A percentile compares a stretch with the other conserved stretches of the same genome.
These are phyloP conservation scores for Eidolon dupreanum DNA, from an alignment of 2,797 vertebrate species.

Conservation along the genomic window DNA sequence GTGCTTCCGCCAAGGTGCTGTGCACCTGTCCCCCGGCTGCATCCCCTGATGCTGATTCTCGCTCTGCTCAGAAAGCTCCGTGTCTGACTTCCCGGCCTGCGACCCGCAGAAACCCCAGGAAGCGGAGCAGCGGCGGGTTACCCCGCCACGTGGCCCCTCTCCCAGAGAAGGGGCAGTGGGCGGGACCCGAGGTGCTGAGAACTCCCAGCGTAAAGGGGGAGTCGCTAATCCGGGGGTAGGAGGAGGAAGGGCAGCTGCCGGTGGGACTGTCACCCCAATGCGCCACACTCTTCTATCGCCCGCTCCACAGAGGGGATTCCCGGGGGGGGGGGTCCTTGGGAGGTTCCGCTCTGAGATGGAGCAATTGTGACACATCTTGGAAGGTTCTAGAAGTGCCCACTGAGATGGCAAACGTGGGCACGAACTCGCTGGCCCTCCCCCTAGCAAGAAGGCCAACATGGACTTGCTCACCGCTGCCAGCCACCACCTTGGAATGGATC, in stretches of 20 bases:
- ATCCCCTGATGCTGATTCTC: neutral
- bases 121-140: neutral
- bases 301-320: neutral
- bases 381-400: neutral
- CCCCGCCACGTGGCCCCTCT: neutral
- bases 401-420: neutral
- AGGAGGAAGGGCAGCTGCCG: too few relatives aligned
- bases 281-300: neutral
- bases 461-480: neutral
- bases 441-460: neutral
- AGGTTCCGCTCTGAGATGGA: neutral
- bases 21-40: neutral
- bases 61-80: neutral
- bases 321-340: neutral
- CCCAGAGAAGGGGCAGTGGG: too few relatives aligned
- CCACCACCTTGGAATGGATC: neutral
- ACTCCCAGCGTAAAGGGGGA: neutral
- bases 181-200: neutral
- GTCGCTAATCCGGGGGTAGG: accelerated
- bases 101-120: neutral
- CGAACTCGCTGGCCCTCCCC: neutral
- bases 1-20: neutral
- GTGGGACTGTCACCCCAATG: accelerated
- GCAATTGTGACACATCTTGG: neutral
- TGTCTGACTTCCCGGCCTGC: neutral